A percentile compares a stretch with the other conserved stretches of the same genome.
Evolutionary conservation across 2,888 invertebrate genomes (phyloP).

Genomic region (Clivina fossor): DNA sequence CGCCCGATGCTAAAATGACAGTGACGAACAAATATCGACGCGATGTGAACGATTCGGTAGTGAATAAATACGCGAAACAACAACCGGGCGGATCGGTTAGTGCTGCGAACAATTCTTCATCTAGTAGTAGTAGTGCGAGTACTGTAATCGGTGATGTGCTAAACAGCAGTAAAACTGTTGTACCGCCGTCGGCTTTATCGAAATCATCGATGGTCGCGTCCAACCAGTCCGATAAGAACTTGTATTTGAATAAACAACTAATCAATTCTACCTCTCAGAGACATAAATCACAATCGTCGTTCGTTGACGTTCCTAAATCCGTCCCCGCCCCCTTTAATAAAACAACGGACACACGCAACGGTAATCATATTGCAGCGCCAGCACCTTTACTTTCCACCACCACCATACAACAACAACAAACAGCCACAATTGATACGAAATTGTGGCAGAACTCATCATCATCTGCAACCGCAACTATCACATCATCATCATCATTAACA

Average conservation of each 20-base stretch:
- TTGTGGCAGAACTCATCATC: conserved; percentile 30
- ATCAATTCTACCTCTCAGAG: conserved; percentile 50
- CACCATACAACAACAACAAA: conserved; percentile 4
- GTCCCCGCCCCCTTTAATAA: conserved; percentile 50
- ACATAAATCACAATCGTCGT: conserved; percentile 49
- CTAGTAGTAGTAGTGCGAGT: too few species aligned
- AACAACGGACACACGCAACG: conserved; percentile 6
- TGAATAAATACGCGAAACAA: conserved; percentile 23
- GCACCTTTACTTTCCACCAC: background rate
- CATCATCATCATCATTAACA: background rate
- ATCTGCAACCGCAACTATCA: conserved; percentile 31
- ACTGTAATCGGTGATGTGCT: too few species aligned
- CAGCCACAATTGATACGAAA: conserved; percentile 22
- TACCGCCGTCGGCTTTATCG: conserved; percentile 12
- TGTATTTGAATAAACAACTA: conserved; percentile 46
- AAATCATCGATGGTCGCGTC: conserved; percentile 32
- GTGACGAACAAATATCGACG: too few species aligned
- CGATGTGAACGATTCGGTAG: background rate
- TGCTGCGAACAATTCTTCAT: too few species aligned
- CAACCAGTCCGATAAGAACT: conserved; percentile 44
- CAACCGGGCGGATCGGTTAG: too few species aligned
- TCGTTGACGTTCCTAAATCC: conserved; percentile 48
- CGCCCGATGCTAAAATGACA: too few species aligned
- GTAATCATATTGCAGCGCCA: background rate
- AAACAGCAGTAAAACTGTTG: too few species aligned